Evolutionary conservation across 2,797 vertebrate species (phyloP).

Genomic region (Lycodopsis pacificus): DNA sequence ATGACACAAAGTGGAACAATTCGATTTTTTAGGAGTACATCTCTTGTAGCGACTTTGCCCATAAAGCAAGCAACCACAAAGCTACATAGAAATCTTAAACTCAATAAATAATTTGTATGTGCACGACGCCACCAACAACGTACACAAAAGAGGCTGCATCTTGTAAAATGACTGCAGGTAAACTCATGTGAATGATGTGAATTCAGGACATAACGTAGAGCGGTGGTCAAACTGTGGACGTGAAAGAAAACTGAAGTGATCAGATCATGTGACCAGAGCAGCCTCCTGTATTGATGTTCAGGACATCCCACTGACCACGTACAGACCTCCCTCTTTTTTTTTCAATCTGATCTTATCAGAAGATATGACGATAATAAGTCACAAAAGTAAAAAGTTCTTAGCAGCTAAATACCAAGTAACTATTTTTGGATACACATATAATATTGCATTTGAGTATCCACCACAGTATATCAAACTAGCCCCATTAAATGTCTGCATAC

Average conservation of each 20-base stretch:
- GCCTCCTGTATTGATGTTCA: slow-evolving; percentile 15
- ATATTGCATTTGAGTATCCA: not conserved
- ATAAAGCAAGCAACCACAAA: not conserved
- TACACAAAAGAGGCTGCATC: not conserved
- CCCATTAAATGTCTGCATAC: not conserved
- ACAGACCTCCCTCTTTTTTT: too few species aligned
- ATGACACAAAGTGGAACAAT: not conserved
- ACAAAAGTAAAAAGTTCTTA: not conserved
- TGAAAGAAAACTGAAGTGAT: slow-evolving; percentile 9
- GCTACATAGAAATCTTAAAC: not conserved
- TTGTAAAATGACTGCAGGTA: not conserved
- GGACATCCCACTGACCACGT: slow-evolving; percentile 1
- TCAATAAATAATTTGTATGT: slow-evolving; percentile 2
- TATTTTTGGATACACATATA: not conserved
- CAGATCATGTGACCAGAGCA: slow-evolving; percentile 18
- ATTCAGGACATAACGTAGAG: not conserved
- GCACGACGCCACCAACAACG: not conserved
- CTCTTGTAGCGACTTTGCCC: not conserved
- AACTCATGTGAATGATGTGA: not conserved
- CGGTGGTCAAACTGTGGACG: not conserved
- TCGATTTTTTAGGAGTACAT: not conserved
- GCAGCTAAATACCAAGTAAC: not conserved
- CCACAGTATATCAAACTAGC: not conserved
- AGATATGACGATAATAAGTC: not conserved
- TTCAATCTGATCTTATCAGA: not conserved